Base-by-base conservation (phyloP, 2,113 vertebrate species). In the Neotragus pygmaeus region DNA sequence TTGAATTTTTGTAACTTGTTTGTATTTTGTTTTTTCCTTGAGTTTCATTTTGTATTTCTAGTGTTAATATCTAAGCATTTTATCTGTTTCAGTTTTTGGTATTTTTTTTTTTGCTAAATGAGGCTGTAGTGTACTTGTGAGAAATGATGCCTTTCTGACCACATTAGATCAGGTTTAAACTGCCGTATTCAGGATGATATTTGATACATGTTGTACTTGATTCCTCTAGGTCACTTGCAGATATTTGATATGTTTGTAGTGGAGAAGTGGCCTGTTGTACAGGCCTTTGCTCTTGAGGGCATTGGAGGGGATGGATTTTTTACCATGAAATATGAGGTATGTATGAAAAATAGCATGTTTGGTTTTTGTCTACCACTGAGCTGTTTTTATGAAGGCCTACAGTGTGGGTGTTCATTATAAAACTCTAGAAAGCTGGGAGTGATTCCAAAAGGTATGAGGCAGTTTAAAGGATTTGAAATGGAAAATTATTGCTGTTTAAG, bases 261-360 rank as follows among this genome's bases (percentile, higher is more conserved):
- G 96, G 99, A 99, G 92, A 99, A 99, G 97, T 99, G 99, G 99
- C 99, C 99, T 1, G 99, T 99, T 6, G 99, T 99, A 57, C 99
- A 99, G 98, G 99, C 99, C 0, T 99, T 99, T 97, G 99, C 99
- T 0, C 99, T 99, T 90, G 99, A 99, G 96, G 99, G 99, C 62
- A 99, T 99, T 9, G 99, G 99, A 16, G 99, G 99, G 3, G 99
- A 99, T 92, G 99, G 99, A 57, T 99, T 99, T 98, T 99, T 99
- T 97, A 99, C 99, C 57, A 99, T 99, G 99, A 99, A 99, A 96
- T 99, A 99, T 0, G 99, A 99, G 99, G 99, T 99, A 97, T 43
- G 98, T 90, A 14, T 45, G 43, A 60, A 97, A 97, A 87, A 30
- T n/a, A 87, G 30, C 57, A 12, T 95, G 66, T 47, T 82, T 83